Conservation (phyloP, 2,113 vertebrate genomes). For the Eira barbara region DNA sequence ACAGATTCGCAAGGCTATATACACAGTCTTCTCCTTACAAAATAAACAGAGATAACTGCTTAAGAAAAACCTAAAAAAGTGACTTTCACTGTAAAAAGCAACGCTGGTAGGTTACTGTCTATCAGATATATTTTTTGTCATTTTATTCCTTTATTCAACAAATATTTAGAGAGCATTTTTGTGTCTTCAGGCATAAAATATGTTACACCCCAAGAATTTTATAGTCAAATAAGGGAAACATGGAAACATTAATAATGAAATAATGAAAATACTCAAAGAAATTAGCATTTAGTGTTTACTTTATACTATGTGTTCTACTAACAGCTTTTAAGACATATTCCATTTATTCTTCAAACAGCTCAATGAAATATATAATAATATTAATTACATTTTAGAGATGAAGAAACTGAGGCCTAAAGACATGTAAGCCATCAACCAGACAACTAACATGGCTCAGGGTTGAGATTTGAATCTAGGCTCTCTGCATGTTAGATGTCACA, state of each 20-base stretch:
- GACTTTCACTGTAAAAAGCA: neutral
- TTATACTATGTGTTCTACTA: neutral
- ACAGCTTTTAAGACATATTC: neutral
- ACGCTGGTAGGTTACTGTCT: neutral
- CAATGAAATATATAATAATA: neutral
- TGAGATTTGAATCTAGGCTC: neutral
- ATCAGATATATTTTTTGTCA: neutral
- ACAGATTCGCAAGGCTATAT: slow-evolving; percentile 7
- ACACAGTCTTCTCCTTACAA: slow-evolving; percentile 5
- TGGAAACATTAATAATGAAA: neutral
- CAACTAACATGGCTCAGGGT: neutral
- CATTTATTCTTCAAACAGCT: neutral
- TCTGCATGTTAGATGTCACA: neutral
- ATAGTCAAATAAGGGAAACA: neutral
- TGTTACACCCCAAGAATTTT: neutral
- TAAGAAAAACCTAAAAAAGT: neutral
- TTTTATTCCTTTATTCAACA: neutral
- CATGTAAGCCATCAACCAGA: neutral
- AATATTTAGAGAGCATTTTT: neutral
- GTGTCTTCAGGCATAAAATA: neutral
- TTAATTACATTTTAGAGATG: neutral
- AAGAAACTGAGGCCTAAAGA: neutral
- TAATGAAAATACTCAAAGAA: neutral
- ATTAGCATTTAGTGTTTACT: neutral
- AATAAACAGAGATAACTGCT: neutral